Conservation (phyloP, 1,140 invertebrate species). For the Cyclargus thomasi region DNA sequence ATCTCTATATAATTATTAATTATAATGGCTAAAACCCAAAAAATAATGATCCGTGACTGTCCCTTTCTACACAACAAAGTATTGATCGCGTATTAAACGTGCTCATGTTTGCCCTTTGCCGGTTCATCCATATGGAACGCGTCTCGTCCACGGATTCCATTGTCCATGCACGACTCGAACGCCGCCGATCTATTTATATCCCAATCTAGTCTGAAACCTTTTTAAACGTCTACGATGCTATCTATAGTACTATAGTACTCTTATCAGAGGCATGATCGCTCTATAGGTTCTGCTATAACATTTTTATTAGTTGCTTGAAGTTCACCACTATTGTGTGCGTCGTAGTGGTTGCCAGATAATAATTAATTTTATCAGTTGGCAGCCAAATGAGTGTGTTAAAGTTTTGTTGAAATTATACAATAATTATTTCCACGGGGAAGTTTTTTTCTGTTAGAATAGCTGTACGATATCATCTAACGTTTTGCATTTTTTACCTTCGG, state of each 20-base stretch:
- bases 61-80: neutral
- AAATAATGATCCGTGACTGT: neutral
- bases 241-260: neutral
- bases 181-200: slow-evolving; percentile 59
- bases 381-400: neutral
- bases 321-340: neutral
- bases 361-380: neutral
- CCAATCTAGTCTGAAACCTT: slow-evolving; percentile 37
- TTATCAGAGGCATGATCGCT: neutral
- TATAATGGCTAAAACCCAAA: neutral
- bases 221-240: slow-evolving; percentile 10
- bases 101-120: slow-evolving; percentile 51
- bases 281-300: neutral
- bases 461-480: no score
- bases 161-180: slow-evolving; percentile 47
- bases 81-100: slow-evolving; percentile 32
- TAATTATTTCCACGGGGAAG: no score
- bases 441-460: neutral
- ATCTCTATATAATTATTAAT: no score
- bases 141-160: slow-evolving; percentile 66
- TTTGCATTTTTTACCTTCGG: neutral
- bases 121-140: slow-evolving; percentile 67
- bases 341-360: neutral
- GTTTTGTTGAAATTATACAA: no score
- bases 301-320: neutral